Evolutionary conservation across 2,113 vertebrate genomes (phyloP).

Genomic region (Paradoxurus hermaphroditus): DNA sequence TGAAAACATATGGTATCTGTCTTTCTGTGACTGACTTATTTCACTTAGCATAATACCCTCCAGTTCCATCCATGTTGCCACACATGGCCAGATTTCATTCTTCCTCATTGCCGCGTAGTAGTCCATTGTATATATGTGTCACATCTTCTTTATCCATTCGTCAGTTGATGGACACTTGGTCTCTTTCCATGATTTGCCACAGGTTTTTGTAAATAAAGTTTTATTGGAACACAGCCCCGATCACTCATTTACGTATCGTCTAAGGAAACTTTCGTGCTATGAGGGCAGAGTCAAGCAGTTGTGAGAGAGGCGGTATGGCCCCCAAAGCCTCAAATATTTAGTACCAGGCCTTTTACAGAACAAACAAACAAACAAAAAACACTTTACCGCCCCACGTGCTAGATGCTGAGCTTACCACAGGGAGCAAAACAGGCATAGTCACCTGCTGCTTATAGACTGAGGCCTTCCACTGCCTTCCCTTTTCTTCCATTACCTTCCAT

Average conservation of each 20-base stretch:
- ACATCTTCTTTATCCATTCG: too few species aligned
- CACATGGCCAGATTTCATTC: too few species aligned
- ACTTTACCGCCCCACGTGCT: not conserved
- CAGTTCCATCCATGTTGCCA: too few species aligned
- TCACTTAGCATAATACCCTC: too few species aligned
- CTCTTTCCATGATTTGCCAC: too few species aligned
- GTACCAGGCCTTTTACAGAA: not conserved
- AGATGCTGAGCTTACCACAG: not conserved
- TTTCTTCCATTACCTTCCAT: not conserved
- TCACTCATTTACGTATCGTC: not conserved
- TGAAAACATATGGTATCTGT: too few species aligned
- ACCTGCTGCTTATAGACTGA: not conserved
- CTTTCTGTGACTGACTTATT: too few species aligned
- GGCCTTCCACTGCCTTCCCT: too few species aligned
- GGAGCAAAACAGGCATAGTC: not conserved
- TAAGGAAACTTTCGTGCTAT: not conserved
- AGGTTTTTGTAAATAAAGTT: conserved; percentile 16
- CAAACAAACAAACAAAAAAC: too few species aligned
- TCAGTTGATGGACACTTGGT: too few species aligned
- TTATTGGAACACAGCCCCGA: not conserved
- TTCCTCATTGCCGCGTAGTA: too few species aligned
- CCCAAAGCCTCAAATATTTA: not conserved
- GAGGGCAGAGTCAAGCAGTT: not conserved
- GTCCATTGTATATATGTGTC: too few species aligned
- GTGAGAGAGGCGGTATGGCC: not conserved